Evolutionary conservation across 2,797 vertebrate genomes (phyloP), one percentile per base, ranked within the genome.

Genomic region (Ciconia nigra): DNA sequence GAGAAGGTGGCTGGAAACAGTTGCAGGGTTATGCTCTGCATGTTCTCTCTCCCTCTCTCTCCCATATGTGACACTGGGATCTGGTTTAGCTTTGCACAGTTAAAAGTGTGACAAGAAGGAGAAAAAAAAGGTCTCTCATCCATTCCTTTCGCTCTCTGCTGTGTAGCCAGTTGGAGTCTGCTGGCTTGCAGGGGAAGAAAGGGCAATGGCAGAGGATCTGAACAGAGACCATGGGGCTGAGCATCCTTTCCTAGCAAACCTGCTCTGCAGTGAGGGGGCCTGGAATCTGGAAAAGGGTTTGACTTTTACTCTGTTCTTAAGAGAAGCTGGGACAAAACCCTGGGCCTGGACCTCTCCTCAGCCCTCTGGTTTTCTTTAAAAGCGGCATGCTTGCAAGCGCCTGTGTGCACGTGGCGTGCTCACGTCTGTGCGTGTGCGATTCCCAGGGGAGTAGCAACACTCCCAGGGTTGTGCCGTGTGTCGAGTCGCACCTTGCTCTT

Each of bases 211-310:
- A 77, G 59, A 80, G 52, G 24, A 82, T 52, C 51, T 84, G 88
- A 79, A 72, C 0, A 1, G 71, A 79, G 47, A 58, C 37, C 16
- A 22, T 1, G 1, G 20, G 7, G 16, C 35, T 86, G n/a, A 61
- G 41, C 26, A 67, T 59, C n/a, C 25, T 57, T 76, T 70, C 39
- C 59, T 20, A 70, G 28, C 47, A 82, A 83, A 61, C 28, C 18
- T 0, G 0, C 51, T 63, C 18, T 62, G 55, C 71, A 55, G 39
- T 0, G 0, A 41, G 15, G 63, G 39, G 33, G 16, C 8, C 42
- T 74, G 59, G 28, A 90, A 55, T 5, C 2, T 49, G 26, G 29
- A 66, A 58, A 33, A 88, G 51, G 1, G 18, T 63, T 84, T 5
- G 8, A 19, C 37, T 69, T 55, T n/a, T 47, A 33, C 7, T 51